Base-by-base conservation (phyloP, 1,140 invertebrate species). In the Teleopsis dalmanni region DNA sequence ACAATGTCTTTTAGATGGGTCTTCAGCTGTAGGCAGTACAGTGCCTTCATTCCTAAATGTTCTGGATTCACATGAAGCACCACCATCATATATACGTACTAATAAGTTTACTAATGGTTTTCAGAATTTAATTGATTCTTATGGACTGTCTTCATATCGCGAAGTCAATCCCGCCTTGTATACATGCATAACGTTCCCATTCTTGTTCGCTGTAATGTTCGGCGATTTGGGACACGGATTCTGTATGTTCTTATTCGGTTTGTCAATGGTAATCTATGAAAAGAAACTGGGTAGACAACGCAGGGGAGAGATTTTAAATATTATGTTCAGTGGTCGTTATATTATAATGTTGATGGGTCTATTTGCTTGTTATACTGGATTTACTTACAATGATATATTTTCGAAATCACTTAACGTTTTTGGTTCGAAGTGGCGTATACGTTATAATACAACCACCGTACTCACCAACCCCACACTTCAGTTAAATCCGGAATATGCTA, bases 181-280 rank as follows among this genome's bases (percentile, higher is more conserved):
- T 6, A 93, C 92, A 1, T 93, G 93, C 58, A 93, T 98, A 46
- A 95, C 93, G 0, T 99, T 99, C 74, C 95, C 95, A 21, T 98
- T 99, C 76, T 72, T 99, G 27, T 99, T 99, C 74, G 91, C 88
- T 47, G 83, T 98, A 56, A 98, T 98, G 95, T 99, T 98, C 73
- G 95, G 95, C 41, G 95, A 99, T 73, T 73, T 85, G 57, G 95
- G 95, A 2, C 95, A 99, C 70, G 95, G 91, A 21, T 26, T 83
- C 2, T 83, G 93, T 41, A 81, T 93, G 77, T 72, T 82, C 2
- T 26, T 83, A 0, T 88, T 90, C 58, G 88, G 81, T 1, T 67
- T 74, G 0, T 93, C 77, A 75, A 83, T 95, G 81, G 82, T 91
- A 18, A 57, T 84, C 9, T 75, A 75, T 56, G 83, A 86, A 55